Base-by-base conservation (phyloP, 2,797 vertebrate genomes). In the Bovichtus variegatus region DNA sequence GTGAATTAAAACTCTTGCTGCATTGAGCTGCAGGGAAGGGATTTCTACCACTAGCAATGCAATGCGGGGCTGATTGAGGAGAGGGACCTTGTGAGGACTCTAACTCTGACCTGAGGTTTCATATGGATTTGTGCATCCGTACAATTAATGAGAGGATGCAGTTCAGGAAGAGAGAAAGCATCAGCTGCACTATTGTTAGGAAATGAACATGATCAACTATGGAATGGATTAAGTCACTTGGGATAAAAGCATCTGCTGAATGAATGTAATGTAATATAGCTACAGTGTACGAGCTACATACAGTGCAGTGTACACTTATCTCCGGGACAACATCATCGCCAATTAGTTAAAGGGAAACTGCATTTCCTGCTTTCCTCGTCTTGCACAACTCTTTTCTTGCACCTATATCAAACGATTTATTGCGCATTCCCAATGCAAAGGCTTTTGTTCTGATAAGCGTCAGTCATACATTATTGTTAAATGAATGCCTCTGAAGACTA, bases 21-120 rank as follows among this genome's bases (percentile, higher is more conserved):
- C 74, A 88, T 71, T 80, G 82, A 87, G 79, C 54, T 50, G 38
- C 54, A 11, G 57, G 68, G 51, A 61, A 64, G 16, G 29, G 72
- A 80, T 84, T 85, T 64, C 78, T 74, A 70, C 78, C 76, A 72
- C 86, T 55, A 77, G 81, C 54, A 72, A 43, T 64, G 40, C 23
- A 47, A 27, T 21, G 8, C 6, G 40, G 7, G 44, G 16, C 38
- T 34, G 29, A 59, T 38, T 19, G 44, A 54, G 36, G 6, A 44
- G 23, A 60, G 54, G 41, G 58, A 67, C 70, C 62, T 71, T 76
- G 69, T 82, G 78, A 76, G 67, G 47, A 71, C 62, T 77, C 81
- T 74, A 29, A 85, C 55, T 62, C 44, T 85, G 54, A 82, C 63
- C 76, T 70, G 36, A 84, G 74, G 75, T 58, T 75, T 55, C 19